Percentiles rank a stretch among this genome's conserved stretches.
These are phyloP conservation scores for Heterochromis multidens DNA, from an alignment of 2,113 vertebrate species.

Conservation along the genomic window DNA sequence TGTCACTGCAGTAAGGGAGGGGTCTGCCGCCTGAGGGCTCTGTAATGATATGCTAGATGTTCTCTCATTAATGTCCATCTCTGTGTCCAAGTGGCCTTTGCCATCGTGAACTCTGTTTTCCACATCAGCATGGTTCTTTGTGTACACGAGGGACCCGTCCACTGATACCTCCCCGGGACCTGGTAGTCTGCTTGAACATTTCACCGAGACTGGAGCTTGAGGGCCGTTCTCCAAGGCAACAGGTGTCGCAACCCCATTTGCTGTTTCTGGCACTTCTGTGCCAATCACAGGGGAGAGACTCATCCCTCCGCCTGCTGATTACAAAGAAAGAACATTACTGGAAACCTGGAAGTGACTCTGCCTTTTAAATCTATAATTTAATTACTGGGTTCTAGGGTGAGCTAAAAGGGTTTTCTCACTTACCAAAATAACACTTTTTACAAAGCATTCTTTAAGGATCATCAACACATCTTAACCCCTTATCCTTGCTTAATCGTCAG, in stretches of 20 bases:
- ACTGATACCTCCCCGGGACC: conserved; percentile 25
- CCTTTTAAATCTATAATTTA: not conserved
- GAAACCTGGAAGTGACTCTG: not conserved
- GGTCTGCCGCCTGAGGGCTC: not conserved
- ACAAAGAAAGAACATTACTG: not conserved
- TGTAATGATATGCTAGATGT: conserved; percentile 21
- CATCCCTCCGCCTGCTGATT: conserved; percentile 77
- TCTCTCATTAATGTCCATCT: conserved; percentile 13
- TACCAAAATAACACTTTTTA: not conserved
- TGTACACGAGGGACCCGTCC: not conserved
- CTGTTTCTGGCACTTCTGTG: conserved; percentile 71
- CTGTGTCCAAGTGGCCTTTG: conserved; percentile 12
- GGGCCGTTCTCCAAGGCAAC: conserved; percentile 53
- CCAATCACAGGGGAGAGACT: conserved; percentile 76
- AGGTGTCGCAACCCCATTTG: conserved; percentile 64
- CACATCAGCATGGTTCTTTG: conserved; percentile 28
- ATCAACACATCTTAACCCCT: not conserved
- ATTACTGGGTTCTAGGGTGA: not conserved
- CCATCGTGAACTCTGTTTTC: conserved; percentile 14
- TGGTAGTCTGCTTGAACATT: conserved; percentile 40
- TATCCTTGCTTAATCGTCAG: not conserved
- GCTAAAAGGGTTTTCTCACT: not conserved
- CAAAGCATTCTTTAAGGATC: not conserved
- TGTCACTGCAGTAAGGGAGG: not conserved
- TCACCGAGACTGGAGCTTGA: conserved; percentile 29